Base-by-base conservation (phyloP, 2,888 invertebrate genomes). In the Monopis laevigella region DNA sequence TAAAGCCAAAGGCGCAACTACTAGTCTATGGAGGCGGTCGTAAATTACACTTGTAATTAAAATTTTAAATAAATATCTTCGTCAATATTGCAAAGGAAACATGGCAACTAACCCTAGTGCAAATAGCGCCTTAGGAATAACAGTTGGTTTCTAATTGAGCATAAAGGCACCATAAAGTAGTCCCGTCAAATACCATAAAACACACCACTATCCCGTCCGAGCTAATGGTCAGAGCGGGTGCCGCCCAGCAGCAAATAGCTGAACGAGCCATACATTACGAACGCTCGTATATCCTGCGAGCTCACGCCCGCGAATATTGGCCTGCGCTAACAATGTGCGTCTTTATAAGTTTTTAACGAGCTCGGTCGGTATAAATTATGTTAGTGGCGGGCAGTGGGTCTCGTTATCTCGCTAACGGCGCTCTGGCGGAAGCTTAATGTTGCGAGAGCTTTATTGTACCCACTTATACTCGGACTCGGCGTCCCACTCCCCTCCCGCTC, bases 321-420 rank as follows among this genome's bases (percentile, higher is more conserved):
- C 73, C 67, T 60, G 66, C 62, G 40, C 75, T 77, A 80, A 80
- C 78, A 80, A 78, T 77, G 78, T 77, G 75, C 77, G 75, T 80
- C 78, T 80, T 80, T 80, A 77, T 78, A 80, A 80, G 77, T 80
- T 80, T 80, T 78, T 80, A 80, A 80, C 78, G 80, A 78, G 78
- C 75, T 73, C 68, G 67, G 72, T 67, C 78, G 75, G 75, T 73
- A 77, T 77, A 80, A 80, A 77, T 77, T 78, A 78, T 75, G 77
- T 74, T 69, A 65, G 68, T 64, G 66, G 65, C 71, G 70, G 70
- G 66, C 70, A 71, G 62, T 66, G 71, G 77, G 70, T 73, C 77
- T 78, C 77, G 78, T 78, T 80, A 80, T 75, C 78, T 77, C 68
- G 65, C 69, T 73, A 74, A 77, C 74, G 68, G 74, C 73, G 70